phyloP scores from a whole-genome alignment of 2,113 vertebrate genomes.

The Heteronetta atricapilla region DNA sequence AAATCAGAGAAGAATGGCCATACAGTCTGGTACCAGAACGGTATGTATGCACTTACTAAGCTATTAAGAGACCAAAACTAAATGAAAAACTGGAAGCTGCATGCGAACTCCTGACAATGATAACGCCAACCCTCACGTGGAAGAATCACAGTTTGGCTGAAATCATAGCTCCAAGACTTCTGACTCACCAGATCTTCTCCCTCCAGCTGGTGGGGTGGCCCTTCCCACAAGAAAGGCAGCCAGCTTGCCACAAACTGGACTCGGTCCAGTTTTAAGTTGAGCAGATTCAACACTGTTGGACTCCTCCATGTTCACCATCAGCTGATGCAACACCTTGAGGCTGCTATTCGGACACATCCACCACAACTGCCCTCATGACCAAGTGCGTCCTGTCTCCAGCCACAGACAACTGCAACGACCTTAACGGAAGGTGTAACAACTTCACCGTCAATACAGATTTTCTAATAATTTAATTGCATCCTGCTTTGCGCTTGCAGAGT shows the following conservation, averaged over 20 bases:
- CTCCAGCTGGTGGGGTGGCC: neutral
- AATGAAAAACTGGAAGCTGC: neutral
- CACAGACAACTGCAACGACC: neutral
- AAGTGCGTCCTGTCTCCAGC: neutral
- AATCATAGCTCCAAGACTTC: neutral
- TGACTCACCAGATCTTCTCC: neutral
- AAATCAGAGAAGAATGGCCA: neutral
- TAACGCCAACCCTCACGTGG: neutral
- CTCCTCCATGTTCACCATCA: neutral
- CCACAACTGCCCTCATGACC: neutral
- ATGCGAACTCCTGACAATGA: neutral
- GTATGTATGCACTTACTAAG: neutral
- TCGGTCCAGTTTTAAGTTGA: neutral
- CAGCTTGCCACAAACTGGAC: neutral
- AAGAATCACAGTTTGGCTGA: neutral
- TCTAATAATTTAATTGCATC: neutral
- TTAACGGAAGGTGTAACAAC: neutral
- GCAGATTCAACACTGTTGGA: rapidly evolving
- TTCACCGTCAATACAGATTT: neutral
- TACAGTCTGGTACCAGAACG: neutral
- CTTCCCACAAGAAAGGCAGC: neutral
- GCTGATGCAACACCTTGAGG: neutral
- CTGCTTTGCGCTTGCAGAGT: neutral
- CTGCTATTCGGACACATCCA: rapidly evolving
- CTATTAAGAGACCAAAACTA: neutral